Evolutionary conservation across 2,797 vertebrate genomes (phyloP).

Genomic region (Hyperoplus lanceolatus): DNA sequence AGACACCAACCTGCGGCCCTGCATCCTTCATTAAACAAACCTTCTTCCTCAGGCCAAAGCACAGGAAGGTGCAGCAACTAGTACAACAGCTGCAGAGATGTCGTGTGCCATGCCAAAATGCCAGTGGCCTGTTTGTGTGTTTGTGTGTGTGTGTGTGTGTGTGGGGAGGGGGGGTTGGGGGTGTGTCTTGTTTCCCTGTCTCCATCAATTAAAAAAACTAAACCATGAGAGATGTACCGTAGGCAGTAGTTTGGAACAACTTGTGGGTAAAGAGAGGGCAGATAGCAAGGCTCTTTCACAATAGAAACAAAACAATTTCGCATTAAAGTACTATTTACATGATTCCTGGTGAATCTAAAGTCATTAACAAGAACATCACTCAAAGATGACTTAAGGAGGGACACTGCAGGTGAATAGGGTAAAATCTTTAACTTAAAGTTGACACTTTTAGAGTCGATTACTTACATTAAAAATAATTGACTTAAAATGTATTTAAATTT

Average conservation of each 20-base stretch:
- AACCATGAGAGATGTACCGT: not conserved
- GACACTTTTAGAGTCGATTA: too few species aligned
- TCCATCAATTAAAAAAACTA: conserved; percentile 14
- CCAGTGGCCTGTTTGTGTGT: conserved; percentile 26
- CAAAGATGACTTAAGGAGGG: not conserved
- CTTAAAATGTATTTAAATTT: too few species aligned
- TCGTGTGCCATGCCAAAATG: conserved; percentile 36
- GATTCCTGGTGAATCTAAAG: not conserved
- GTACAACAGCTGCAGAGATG: conserved; percentile 56
- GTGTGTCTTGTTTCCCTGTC: conserved; percentile 1
- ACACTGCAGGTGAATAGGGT: too few species aligned
- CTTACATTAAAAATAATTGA: too few species aligned
- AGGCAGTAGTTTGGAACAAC: not conserved
- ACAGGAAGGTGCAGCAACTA: conserved; percentile 50
- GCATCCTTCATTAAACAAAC: conserved; percentile 71
- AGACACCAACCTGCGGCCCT: conserved; percentile 60
- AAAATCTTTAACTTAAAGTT: too few species aligned
- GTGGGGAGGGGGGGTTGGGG: not conserved
- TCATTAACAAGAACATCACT: not conserved
- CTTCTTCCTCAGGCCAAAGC: conserved; percentile 65
- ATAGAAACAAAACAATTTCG: not conserved
- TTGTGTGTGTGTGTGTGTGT: not conserved
- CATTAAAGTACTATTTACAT: not conserved
- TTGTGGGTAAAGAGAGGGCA: not conserved
- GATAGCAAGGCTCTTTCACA: not conserved